A percentile compares a stretch with the other conserved stretches of the same genome.
Conservation (phyloP, 1,140 invertebrate species). For the Hyphantria cunea region DNA sequence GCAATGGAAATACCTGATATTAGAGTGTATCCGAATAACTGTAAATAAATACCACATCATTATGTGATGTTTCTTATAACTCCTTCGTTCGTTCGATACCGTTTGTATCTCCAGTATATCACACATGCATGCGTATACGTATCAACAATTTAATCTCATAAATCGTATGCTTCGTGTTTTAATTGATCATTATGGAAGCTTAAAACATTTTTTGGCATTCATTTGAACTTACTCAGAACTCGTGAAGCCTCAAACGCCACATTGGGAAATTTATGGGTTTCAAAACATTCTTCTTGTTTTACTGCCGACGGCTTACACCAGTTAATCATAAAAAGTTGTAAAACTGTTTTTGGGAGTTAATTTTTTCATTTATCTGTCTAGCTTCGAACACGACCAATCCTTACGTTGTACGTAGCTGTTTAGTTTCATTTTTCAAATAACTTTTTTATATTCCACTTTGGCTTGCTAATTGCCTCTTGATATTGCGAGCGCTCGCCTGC, state of each 20-base stretch:
- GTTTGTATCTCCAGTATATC: no score
- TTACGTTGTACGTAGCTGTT: neutral
- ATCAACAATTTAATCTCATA: no score
- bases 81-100: no score
- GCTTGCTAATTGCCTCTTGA: slow-evolving; percentile 11
- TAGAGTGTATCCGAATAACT: no score
- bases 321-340: slow-evolving; percentile 27
- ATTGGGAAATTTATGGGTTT: slow-evolving; percentile 17
- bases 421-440: slow-evolving; percentile 9
- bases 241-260: neutral
- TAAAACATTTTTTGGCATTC: no score
- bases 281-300: slow-evolving; percentile 20
- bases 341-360: slow-evolving; percentile 5
- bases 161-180: no score
- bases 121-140: no score
- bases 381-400: slow-evolving; percentile 8
- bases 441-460: slow-evolving; percentile 7
- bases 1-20: no score
- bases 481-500: slow-evolving; percentile 10
- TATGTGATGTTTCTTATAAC: no score
- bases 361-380: slow-evolving; percentile 21
- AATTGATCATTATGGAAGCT: no score
- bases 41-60: no score
- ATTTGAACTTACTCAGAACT: no score
- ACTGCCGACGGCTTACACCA: slow-evolving; percentile 8